Percentiles rank a stretch among this genome's conserved stretches.
phyloP scores from a whole-genome alignment of 2,113 vertebrate species.

The Tauraco erythrolophus region DNA sequence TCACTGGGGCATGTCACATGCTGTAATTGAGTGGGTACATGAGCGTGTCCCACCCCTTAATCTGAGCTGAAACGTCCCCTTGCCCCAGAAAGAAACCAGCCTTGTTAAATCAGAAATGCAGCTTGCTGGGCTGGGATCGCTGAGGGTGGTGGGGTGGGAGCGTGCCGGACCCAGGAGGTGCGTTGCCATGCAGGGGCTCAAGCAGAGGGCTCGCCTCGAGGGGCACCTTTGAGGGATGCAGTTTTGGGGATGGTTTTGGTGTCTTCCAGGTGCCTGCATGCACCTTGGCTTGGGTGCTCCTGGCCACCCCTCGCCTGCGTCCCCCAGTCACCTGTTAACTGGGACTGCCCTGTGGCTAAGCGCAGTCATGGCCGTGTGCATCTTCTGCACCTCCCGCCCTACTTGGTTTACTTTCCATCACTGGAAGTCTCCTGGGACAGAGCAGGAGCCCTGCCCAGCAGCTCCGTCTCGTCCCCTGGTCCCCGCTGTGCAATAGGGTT shows the following conservation, averaged over 20 bases:
- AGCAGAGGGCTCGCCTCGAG: neutral
- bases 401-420: rapidly evolving
- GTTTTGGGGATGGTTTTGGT: neutral
- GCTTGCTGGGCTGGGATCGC: neutral
- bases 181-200: rapidly evolving
- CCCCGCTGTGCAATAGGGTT: neutral
- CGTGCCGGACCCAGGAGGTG: rapidly evolving
- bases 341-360: neutral
- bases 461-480: rapidly evolving
- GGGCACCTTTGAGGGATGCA: neutral
- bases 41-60: neutral
- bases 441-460: neutral
- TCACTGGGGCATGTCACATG: neutral
- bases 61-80: neutral
- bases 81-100: neutral
- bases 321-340: rapidly evolving
- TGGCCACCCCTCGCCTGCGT: rapidly evolving
- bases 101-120: too few species aligned
- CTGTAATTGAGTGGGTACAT: neutral
- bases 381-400: neutral
- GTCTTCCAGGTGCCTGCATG: neutral
- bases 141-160: rapidly evolving
- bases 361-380: rapidly evolving
- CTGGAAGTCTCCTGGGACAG: neutral
- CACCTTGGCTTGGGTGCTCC: neutral